A percentile compares a stretch with the other conserved stretches of the same genome.
Evolutionary conservation across 2,888 invertebrate species (phyloP).

Genomic region (Dryocosmus kuriphilus): DNA sequence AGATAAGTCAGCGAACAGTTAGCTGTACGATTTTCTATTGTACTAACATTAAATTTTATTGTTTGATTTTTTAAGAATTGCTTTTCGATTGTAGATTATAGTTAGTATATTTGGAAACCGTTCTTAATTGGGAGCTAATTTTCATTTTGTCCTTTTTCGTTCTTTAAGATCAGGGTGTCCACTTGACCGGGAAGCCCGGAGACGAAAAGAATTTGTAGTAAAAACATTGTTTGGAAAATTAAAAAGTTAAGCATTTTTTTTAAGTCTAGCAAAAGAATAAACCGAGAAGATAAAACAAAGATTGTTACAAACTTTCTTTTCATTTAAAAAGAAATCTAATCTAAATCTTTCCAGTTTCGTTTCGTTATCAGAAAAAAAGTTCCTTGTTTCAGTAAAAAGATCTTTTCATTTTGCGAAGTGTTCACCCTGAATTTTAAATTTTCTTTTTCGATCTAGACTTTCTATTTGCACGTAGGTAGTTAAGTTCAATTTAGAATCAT

Average conservation of each 20-base stretch:
- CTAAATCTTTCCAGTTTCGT: too few relatives aligned
- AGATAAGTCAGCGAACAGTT: slow-evolving; percentile 57
- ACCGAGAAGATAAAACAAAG: too few relatives aligned
- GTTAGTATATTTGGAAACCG: not conserved
- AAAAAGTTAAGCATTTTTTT: too few relatives aligned
- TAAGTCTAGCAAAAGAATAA: too few relatives aligned
- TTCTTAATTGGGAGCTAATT: not conserved
- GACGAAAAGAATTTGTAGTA: too few relatives aligned
- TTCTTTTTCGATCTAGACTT: not conserved
- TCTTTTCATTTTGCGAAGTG: not conserved
- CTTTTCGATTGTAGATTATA: not conserved
- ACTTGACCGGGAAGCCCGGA: not conserved
- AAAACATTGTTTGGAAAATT: too few relatives aligned
- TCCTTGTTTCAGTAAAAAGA: not conserved
- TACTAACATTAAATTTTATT: slow-evolving; percentile 47
- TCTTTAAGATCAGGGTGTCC: not conserved
- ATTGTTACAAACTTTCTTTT: too few relatives aligned
- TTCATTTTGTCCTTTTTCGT: not conserved
- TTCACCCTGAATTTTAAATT: not conserved
- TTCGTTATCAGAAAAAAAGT: too few relatives aligned
- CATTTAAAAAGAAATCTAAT: too few relatives aligned
- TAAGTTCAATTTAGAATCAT: not conserved
- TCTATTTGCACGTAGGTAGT: not conserved
- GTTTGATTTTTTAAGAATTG: not conserved
- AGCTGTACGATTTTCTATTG: slow-evolving; percentile 60